These are phyloP conservation scores for Eupristina koningsbergeri DNA, from an alignment of 1,140 invertebrate species.

Conservation along the genomic window DNA sequence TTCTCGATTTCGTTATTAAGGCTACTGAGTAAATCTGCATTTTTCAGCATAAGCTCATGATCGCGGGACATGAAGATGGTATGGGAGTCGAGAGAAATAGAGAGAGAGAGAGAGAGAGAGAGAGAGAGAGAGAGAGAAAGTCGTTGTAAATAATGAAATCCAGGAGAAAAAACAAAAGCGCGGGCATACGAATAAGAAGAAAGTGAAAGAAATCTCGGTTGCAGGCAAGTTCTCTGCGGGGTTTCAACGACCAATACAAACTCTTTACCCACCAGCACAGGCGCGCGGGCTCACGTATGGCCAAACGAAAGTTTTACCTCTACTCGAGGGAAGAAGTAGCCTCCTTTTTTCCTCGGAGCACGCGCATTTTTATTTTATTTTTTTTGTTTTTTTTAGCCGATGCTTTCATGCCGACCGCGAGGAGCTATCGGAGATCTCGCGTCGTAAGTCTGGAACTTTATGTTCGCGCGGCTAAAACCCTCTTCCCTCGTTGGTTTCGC, in stretches of 20 bases:
- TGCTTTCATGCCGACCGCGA: conserved; percentile 73
- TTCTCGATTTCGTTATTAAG: conserved; percentile 35
- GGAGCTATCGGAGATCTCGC: conserved; percentile 73
- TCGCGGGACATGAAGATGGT: too few species aligned
- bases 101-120: too few species aligned
- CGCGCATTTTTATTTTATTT: conserved; percentile 58
- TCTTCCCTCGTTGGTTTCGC: conserved; percentile 65
- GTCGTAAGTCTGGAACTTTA: conserved; percentile 75
- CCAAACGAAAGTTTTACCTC: conserved; percentile 27
- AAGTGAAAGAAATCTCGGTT: conserved; percentile 46
- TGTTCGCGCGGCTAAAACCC: conserved; percentile 70
- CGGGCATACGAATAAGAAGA: conserved; percentile 38
- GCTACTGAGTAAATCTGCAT: conserved; percentile 24
- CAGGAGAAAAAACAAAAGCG: conserved; percentile 14
- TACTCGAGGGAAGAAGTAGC: conserved; percentile 27
- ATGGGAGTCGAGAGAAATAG: too few species aligned
- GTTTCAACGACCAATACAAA: conserved; percentile 49
- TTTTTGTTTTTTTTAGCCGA: conserved; percentile 44
- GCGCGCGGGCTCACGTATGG: conserved; percentile 7
- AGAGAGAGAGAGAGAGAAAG: neutral
- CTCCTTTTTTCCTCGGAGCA: conserved; percentile 52
- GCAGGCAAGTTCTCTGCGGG: conserved; percentile 40
- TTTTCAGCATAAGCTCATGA: neutral
- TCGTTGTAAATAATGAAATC: conserved; percentile 39
- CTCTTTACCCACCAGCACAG: conserved; percentile 32